A percentile compares a stretch with the other conserved stretches of the same genome.
phyloP scores from a whole-genome alignment of 2,888 invertebrate genomes.

The Pelosia muscerda region DNA sequence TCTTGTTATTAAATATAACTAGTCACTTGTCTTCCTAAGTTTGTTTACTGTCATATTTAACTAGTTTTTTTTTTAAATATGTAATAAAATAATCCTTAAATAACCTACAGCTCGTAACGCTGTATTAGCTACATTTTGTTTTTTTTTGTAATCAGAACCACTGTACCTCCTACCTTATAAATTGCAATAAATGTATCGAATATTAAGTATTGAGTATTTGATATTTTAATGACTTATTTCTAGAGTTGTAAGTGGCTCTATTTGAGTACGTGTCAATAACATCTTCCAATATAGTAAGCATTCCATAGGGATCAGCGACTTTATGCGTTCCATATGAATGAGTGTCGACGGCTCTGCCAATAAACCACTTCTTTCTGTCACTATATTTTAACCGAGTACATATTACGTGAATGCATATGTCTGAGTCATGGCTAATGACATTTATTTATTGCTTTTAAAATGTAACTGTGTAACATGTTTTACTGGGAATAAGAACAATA shows the following conservation, averaged over 20 bases:
- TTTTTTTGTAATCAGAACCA: too few species aligned
- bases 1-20: neutral
- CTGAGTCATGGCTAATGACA: neutral
- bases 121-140: neutral
- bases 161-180: too few species aligned
- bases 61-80: neutral
- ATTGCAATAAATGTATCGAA: too few species aligned
- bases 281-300: conserved; percentile 36
- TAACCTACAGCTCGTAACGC: too few species aligned
- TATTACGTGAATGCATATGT: conserved; percentile 5
- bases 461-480: neutral
- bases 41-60: neutral
- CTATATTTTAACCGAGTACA: conserved; percentile 20
- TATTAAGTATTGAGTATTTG: too few species aligned
- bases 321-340: conserved; percentile 51
- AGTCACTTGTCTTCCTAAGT: neutral
- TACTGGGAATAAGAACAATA: neutral
- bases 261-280: conserved; percentile 33
- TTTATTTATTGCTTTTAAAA: neutral
- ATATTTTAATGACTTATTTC: neutral
- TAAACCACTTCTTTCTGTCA: conserved; percentile 45
- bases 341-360: conserved; percentile 43
- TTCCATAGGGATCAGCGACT: conserved; percentile 44
- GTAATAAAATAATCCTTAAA: neutral
- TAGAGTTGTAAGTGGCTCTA: conserved; percentile 8